A percentile compares a stretch with the other conserved stretches of the same genome.
These are phyloP conservation scores for Norana najaformis DNA, from an alignment of 2,888 invertebrate genomes.

Conservation along the genomic window DNA sequence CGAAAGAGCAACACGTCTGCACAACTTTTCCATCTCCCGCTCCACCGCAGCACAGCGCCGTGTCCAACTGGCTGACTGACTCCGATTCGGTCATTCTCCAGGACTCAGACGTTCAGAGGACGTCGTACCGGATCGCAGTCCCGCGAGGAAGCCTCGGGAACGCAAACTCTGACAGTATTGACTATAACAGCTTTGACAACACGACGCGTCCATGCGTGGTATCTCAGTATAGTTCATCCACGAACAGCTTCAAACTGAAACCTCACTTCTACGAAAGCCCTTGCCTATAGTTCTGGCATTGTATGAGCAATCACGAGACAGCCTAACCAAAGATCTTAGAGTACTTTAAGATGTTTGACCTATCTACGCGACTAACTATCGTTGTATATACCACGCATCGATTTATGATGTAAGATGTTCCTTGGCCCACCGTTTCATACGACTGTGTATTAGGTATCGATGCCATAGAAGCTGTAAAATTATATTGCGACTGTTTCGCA, in stretches of 20 bases:
- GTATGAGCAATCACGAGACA: not conserved
- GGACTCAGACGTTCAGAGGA: not conserved
- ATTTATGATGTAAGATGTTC: not conserved
- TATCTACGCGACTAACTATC: no score
- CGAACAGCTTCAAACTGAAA: not conserved
- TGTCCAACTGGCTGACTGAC: conserved; percentile 3
- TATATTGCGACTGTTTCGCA: not conserved
- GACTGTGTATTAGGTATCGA: not conserved
- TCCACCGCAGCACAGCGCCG: not conserved
- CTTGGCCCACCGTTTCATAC: not conserved
- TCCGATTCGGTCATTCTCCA: conserved; percentile 8
- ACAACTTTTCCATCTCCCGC: not conserved
- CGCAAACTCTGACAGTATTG: not conserved
- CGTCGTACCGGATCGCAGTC: not conserved
- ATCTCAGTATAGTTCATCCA: not conserved
- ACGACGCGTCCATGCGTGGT: not conserved
- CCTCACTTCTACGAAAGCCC: conserved; percentile 19
- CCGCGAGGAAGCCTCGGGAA: not conserved
- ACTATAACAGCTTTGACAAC: not conserved
- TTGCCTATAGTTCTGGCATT: not conserved
- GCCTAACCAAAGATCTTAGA: not conserved
- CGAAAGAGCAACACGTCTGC: conserved; percentile 28
- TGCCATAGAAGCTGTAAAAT: not conserved
- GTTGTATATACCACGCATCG: not conserved
- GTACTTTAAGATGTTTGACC: no score